Evolutionary conservation across 2,113 vertebrate genomes (phyloP), one percentile per base, ranked within the genome.

Genomic region (Acanthisitta chloris): DNA sequence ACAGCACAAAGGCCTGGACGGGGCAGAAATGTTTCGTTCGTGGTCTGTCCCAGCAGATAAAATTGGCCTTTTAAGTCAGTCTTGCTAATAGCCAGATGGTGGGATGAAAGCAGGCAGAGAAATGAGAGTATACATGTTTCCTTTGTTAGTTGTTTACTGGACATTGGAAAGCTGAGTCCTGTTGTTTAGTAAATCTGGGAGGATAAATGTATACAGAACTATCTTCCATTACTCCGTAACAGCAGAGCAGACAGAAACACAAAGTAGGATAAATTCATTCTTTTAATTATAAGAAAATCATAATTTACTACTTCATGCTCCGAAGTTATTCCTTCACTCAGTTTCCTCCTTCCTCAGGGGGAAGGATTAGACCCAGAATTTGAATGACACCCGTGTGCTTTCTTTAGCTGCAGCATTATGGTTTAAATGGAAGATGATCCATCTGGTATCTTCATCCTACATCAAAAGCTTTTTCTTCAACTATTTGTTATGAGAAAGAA

Each of bases 391-490:
- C 83, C 69, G 92, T 76, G 80, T 49, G 74, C 45, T 89, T 59
- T 94, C n/a, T 85, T 93, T 88, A 95, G 66, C 67, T 95, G 71
- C 83, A 91, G 6, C 57, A 5, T 69, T 70, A 46, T 74, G 57
- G 48, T 94, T 84, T 91, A 92, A 88, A 84, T 85, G 65, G 58
- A 92, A 67, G 51, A 51, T 58, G 71, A 89, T 90, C 82, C 81
- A 88, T 95, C 83, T 94, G 88, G 69, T 95, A 78, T 92, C 92
- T 94, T 91, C 73, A 71, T 88, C 77, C 43, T 92, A 49, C 49
- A 62, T 77, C 12, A 20, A 76, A 91, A 90, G 48, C 45, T 95
- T 65, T 54, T 65, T 33, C 69, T 69, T 78, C 67, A 78, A 79
- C 66, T 64, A 48, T 86, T 92, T 73, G 36, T 91, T 90, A 61